These are phyloP conservation scores for Epinotia bilunana DNA, from an alignment of 2,888 invertebrate species.

Conservation along the genomic window DNA sequence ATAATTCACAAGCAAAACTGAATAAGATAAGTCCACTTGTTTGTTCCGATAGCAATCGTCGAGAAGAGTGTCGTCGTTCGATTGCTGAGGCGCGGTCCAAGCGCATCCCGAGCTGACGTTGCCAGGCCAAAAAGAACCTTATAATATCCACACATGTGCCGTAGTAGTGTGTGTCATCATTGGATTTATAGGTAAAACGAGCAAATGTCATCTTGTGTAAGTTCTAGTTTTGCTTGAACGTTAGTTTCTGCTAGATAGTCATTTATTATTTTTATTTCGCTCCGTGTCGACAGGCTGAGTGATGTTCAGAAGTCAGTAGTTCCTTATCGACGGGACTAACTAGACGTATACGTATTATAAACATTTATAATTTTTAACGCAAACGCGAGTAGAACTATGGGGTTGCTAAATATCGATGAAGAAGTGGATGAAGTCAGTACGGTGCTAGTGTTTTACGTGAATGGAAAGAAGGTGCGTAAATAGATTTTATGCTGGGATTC, in stretches of 20 bases:
- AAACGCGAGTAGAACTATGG: conserved; percentile 58
- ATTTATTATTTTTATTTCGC: conserved; percentile 33
- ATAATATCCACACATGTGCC: neutral
- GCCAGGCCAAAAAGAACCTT: conserved; percentile 13
- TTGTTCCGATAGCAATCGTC: conserved; percentile 17
- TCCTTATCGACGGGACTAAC: neutral
- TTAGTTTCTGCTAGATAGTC: conserved; percentile 11
- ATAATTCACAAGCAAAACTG: conserved; percentile 4
- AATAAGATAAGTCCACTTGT: conserved; percentile 31
- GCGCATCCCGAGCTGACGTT: conserved; percentile 24
- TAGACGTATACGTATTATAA: conserved; percentile 13
- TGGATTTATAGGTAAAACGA: neutral
- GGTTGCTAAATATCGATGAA: conserved; percentile 69
- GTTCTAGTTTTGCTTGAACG: neutral
- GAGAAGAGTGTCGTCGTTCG: conserved; percentile 9
- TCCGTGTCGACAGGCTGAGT: conserved; percentile 6
- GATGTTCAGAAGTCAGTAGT: conserved; percentile 26
- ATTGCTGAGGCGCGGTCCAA: conserved; percentile 17
- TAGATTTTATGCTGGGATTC: conserved; percentile 35
- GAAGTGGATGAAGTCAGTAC: conserved; percentile 62
- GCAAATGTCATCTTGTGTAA: neutral
- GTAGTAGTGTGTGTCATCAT: neutral
- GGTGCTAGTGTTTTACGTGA: conserved; percentile 78
- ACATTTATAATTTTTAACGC: neutral
- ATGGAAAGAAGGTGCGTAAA: conserved; percentile 76